Conservation (phyloP, 2,797 vertebrate species). For the Pygocentrus nattereri region DNA sequence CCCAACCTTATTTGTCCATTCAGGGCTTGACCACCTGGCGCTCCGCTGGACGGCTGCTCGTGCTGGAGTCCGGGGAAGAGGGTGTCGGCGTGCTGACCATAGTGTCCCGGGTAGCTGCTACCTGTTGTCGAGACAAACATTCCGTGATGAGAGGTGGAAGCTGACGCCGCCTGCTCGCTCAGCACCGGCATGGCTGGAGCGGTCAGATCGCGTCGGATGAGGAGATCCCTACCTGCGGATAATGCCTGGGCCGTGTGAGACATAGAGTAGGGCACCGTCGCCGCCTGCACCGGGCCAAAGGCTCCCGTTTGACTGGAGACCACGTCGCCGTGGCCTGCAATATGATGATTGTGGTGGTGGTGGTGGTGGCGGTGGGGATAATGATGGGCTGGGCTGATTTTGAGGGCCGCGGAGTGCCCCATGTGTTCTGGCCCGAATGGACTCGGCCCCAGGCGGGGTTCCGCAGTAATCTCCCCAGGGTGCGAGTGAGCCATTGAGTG, state of each 20-base stretch:
- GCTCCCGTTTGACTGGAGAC: constrained; percentile 92
- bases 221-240: constrained; percentile 91
- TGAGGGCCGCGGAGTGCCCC: constrained; percentile 92
- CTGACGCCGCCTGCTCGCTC: constrained; percentile 82
- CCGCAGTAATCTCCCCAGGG: constrained; percentile 88
- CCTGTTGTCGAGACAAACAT: constrained; percentile 99
- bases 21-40: constrained; percentile 91
- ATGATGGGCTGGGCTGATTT: constrained; percentile 93
- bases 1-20: constrained; percentile 98
- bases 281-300: constrained; percentile 88
- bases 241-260: constrained; percentile 86
- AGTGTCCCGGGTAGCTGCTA: constrained; percentile 92
- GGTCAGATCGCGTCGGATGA: constrained; percentile 89
- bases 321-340: constrained; percentile 91
- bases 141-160: constrained; percentile 92
- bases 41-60: constrained; percentile 90
- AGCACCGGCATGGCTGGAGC: constrained; percentile 89
- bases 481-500: constrained; percentile 87
- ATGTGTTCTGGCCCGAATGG: constrained; percentile 92
- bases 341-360: constrained; percentile 87
- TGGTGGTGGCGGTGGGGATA: constrained; percentile 81
- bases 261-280: constrained; percentile 83
- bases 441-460: constrained; percentile 89
- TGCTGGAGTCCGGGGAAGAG: constrained; percentile 94
- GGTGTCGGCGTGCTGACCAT: constrained; percentile 90